phyloP scores from a whole-genome alignment of 2,888 invertebrate species.

The Liopterus haemorrhoidalis region DNA sequence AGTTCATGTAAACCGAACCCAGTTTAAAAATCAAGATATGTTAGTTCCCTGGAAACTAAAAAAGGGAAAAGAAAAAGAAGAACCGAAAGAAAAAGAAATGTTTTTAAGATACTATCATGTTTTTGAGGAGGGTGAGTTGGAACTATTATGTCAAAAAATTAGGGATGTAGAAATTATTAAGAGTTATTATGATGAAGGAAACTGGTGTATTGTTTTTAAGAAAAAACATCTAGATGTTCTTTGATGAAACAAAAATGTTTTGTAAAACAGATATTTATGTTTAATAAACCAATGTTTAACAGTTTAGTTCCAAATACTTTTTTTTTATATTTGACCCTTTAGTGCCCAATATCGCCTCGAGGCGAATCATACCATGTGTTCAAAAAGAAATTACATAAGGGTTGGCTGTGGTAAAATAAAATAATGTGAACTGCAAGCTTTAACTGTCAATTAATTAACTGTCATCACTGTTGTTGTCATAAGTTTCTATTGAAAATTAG shows the following conservation, averaged over 20 bases:
- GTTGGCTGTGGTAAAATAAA: no score
- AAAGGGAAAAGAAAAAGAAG: slow-evolving; percentile 35
- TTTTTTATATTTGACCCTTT: no score
- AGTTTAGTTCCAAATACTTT: no score
- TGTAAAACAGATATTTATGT: background rate
- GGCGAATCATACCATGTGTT: no score
- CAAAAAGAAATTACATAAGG: no score
- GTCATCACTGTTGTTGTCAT: no score
- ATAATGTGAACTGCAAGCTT: no score
- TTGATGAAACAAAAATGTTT: background rate
- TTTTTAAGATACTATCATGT: slow-evolving; percentile 90
- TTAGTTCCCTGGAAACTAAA: slow-evolving; percentile 93
- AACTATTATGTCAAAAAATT: slow-evolving; percentile 55
- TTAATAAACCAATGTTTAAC: no score
- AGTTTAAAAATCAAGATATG: slow-evolving; percentile 84
- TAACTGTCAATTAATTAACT: no score
- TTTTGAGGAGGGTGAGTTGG: slow-evolving; percentile 78
- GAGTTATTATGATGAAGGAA: slow-evolving; percentile 92
- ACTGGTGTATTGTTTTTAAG: slow-evolving; percentile 83
- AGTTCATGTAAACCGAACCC: slow-evolving; percentile 84
- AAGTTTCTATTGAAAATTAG: no score
- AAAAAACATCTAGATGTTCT: slow-evolving; percentile 45
- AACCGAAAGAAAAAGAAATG: slow-evolving; percentile 46
- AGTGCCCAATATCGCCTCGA: no score
- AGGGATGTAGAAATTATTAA: slow-evolving; percentile 52